Evolutionary conservation across 2,797 vertebrate species (phyloP), one percentile per base, ranked within the genome.

Genomic region (Nyctibius grandis): DNA sequence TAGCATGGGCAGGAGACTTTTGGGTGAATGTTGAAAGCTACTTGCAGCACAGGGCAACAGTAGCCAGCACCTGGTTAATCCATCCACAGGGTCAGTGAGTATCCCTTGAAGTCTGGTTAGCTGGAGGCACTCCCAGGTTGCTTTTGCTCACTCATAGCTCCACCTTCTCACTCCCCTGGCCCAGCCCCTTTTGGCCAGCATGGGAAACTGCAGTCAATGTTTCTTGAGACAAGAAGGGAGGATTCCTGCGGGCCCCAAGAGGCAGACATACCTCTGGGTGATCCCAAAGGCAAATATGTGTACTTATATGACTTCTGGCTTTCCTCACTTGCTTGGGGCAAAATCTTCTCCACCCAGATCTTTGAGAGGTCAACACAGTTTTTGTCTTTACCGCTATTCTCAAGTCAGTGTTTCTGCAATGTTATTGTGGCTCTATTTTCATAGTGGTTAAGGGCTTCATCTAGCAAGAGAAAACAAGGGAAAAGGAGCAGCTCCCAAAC

Each of bases 131-230:
- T 82, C 88, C 87, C 88, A 79, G 29, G 34, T 65, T 88, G 31
- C 63, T 47, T 25, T 61, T 51, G 31, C 9, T 75, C 56, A 44
- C 50, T 56, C 7, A 13, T 45, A 77, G 90, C 97, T 96, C 97
- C 97, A 94, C 97, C 97, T 96, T 87, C 93, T 91, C 16, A 1
- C 60, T 95, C 14, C 20, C 2, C 21, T 31, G 29, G 36, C 40
- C 67, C 91, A 36, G 23, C 91, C 91, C 59, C 25, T 68, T 78
- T 81, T 54, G 82, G 31, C 42, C 11, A 7, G 53, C 12, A 1
- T 61, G 75, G 36, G 28, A 84, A 82, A 53, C 0, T 0, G 17
- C 53, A 17, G 42, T 83, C 38, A 44, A 9, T 12, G 34, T 44
- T 78, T 76, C 70, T 51, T 80, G 48, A 60, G 51, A 14, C 5